These are phyloP conservation scores for Tragelaphus imberbis DNA, from an alignment of 2,113 vertebrate species.

Conservation along the genomic window DNA sequence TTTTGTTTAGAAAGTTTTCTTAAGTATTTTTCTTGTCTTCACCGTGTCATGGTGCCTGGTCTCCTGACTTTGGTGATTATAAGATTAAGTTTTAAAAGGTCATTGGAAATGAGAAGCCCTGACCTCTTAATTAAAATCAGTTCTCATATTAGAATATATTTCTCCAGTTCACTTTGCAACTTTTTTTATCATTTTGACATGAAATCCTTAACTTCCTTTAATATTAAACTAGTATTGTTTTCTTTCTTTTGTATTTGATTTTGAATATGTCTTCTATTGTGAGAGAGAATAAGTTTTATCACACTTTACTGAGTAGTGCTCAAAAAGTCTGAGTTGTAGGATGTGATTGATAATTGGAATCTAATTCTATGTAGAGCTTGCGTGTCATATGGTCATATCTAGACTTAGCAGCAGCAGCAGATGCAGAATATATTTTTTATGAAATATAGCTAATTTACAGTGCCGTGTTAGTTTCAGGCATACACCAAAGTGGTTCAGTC, in stretches of 20 bases:
- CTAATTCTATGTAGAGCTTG: neutral
- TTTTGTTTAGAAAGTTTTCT: neutral
- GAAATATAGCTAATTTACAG: neutral
- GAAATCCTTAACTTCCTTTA: constrained; percentile 25
- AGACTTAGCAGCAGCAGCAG: too few species aligned
- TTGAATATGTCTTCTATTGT: neutral
- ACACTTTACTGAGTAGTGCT: neutral
- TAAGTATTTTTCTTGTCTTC: neutral
- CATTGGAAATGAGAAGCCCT: neutral
- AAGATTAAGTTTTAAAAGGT: neutral
- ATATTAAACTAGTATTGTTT: neutral
- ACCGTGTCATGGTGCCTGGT: neutral
- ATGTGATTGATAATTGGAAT: neutral
- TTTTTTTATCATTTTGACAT: neutral
- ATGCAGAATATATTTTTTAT: neutral
- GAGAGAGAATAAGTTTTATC: neutral
- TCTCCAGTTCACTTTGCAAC: neutral
- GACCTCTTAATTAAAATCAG: neutral
- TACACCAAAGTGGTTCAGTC: neutral
- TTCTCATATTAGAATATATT: neutral
- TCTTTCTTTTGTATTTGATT: constrained; percentile 16
- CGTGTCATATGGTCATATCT: neutral
- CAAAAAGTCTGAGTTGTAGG: neutral
- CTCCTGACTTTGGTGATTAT: neutral
- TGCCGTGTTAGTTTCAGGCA: neutral